Conservation (phyloP, 2,797 vertebrate genomes). For the Rhynchonycteris naso region DNA sequence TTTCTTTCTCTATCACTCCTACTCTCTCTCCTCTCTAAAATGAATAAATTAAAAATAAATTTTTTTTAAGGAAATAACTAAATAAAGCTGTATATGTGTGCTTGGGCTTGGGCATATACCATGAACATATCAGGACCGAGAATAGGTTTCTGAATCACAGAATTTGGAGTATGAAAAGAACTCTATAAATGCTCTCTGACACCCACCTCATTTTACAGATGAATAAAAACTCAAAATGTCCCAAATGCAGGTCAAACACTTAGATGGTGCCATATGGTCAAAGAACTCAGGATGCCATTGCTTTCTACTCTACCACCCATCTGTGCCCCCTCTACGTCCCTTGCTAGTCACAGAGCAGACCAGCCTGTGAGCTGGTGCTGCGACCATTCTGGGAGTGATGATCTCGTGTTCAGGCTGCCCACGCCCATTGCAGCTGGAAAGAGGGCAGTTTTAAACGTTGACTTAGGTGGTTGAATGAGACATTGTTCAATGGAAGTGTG, state of each 20-base stretch:
- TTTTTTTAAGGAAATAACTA: background rate
- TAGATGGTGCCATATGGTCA: background rate
- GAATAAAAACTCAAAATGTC: background rate
- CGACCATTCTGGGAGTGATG: conserved; percentile 55
- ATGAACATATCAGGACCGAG: background rate
- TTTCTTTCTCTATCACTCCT: no score
- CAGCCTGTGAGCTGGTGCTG: conserved; percentile 53
- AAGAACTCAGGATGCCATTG: background rate
- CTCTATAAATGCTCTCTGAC: background rate
- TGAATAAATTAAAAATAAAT: no score
- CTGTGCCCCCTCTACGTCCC: background rate
- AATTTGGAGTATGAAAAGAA: conserved; percentile 12
- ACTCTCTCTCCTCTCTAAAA: no score
- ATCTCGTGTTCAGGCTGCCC: conserved; percentile 76
- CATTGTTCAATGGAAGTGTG: conserved; percentile 86
- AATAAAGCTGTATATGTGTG: background rate
- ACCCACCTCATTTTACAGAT: background rate
- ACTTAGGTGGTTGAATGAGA: conserved; percentile 85
- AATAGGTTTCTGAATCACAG: background rate
- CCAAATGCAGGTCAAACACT: background rate
- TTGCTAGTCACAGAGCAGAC: background rate
- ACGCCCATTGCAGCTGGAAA: conserved; percentile 81
- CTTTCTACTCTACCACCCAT: background rate
- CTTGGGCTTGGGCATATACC: background rate
- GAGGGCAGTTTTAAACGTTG: conserved; percentile 85